These are phyloP conservation scores for Desmophyllum pertusum DNA, from an alignment of 92 coral and sea anemone species.

Conservation along the genomic window DNA sequence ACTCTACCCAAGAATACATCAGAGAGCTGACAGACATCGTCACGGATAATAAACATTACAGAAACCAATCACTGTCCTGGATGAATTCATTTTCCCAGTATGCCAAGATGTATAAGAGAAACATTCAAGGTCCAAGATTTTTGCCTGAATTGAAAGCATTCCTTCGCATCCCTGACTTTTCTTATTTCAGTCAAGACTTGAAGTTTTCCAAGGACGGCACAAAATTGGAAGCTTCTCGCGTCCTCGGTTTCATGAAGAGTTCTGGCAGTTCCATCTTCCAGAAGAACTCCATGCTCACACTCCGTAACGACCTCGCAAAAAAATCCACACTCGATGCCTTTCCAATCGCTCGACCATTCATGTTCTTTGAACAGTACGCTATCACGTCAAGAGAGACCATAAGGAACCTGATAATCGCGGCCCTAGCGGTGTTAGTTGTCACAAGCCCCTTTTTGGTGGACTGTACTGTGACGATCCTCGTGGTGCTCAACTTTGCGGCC, in stretches of 20 bases:
- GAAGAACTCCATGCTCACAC: conserved; percentile 64
- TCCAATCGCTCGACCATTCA: conserved; percentile 56
- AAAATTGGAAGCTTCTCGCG: conserved; percentile 68
- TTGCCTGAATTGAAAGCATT: conserved; percentile 44
- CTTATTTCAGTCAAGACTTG: conserved; percentile 64
- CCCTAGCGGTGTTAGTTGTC: conserved; percentile 61
- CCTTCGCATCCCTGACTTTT: conserved; percentile 34
- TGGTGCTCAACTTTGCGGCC: conserved; percentile 76
- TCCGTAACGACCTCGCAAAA: conserved; percentile 57
- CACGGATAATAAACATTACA: conserved; percentile 37
- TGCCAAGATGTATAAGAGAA: conserved; percentile 15
- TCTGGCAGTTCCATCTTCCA: conserved; percentile 51
- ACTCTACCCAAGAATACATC: conserved; percentile 39
- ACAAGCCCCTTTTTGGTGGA: conserved; percentile 77
- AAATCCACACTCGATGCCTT: conserved; percentile 64
- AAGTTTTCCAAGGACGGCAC: conserved; percentile 52
- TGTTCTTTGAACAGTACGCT: conserved; percentile 81
- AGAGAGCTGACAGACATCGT: conserved; percentile 33
- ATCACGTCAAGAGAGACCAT: conserved; percentile 67
- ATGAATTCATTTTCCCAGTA: conserved; percentile 33
- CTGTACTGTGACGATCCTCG: conserved; percentile 61
- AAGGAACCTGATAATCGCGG: conserved; percentile 72
- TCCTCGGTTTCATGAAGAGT: conserved; percentile 67
- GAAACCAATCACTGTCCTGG: conserved; percentile 52
- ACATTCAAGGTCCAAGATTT: conserved; percentile 35